Conservation (phyloP, 2,888 invertebrate species). For the Drosophila ustulata region DNA sequence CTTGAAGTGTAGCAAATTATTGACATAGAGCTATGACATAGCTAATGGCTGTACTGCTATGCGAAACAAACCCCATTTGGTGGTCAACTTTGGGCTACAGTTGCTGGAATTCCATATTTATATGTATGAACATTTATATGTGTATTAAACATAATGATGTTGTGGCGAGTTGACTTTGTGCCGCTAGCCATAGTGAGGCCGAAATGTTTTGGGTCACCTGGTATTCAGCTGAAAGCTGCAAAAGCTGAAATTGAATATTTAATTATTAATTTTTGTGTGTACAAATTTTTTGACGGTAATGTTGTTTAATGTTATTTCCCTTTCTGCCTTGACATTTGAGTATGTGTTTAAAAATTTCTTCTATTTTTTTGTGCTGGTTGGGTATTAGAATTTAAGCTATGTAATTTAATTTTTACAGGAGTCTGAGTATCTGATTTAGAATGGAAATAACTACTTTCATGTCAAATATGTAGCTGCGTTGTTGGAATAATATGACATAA, state of each 20-base stretch:
- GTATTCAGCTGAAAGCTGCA: neutral
- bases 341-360: neutral
- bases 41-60: neutral
- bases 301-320: neutral
- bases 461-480: too few relatives aligned
- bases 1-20: neutral
- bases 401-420: too few relatives aligned
- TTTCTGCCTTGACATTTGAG: neutral
- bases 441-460: too few relatives aligned
- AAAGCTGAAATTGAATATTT: neutral
- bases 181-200: neutral
- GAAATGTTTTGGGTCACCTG: constrained; percentile 1
- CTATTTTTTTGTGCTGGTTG: too few relatives aligned
- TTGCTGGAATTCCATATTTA: neutral
- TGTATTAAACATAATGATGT: constrained; percentile 2
- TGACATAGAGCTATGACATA: neutral
- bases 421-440: too few relatives aligned
- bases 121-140: neutral
- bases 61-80: neutral
- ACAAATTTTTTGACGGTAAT: neutral
- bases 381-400: too few relatives aligned
- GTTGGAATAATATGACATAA: too few relatives aligned
- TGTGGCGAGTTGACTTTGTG: neutral
- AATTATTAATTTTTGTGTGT: neutral
- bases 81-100: neutral